These are phyloP conservation scores for Calycopis cecrops DNA, from an alignment of 1,140 invertebrate genomes.

Conservation along the genomic window DNA sequence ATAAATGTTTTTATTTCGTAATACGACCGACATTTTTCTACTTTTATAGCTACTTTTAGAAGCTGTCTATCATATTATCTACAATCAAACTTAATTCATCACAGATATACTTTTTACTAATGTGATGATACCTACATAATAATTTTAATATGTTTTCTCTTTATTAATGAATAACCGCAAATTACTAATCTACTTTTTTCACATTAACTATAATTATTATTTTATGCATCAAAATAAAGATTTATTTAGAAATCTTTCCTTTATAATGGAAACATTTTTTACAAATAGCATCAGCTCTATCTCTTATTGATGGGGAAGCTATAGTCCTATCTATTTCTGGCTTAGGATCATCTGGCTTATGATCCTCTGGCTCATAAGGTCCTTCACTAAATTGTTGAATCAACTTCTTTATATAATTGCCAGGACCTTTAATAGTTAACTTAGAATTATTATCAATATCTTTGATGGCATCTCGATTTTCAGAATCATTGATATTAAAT, in stretches of 20 bases:
- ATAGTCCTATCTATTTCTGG: slow-evolving; percentile 48
- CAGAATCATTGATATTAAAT: background rate
- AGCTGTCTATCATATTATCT: background rate
- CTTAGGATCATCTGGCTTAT: slow-evolving; percentile 54
- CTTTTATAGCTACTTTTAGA: background rate
- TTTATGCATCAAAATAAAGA: background rate
- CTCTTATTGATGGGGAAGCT: slow-evolving; percentile 49
- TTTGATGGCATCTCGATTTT: slow-evolving; percentile 20
- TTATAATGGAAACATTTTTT: slow-evolving; percentile 74
- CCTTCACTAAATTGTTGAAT: slow-evolving; percentile 73
- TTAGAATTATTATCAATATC: slow-evolving; percentile 39
- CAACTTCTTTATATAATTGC: slow-evolving; percentile 66
- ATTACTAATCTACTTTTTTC: background rate
- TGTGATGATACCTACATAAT: slow-evolving; percentile 3
- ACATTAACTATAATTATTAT: slow-evolving; percentile 2
- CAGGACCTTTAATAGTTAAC: slow-evolving; percentile 57
- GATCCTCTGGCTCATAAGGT: slow-evolving; percentile 59
- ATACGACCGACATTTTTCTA: too few species aligned
- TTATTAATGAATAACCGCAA: too few species aligned
- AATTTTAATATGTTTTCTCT: background rate
- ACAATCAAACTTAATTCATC: background rate
- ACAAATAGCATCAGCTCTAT: slow-evolving; percentile 68
- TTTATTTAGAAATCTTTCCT: slow-evolving; percentile 59
- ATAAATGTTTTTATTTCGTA: too few species aligned
- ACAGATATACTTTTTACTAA: background rate